Conservation (phyloP, 2,797 vertebrate genomes). For the Podargus strigoides region DNA sequence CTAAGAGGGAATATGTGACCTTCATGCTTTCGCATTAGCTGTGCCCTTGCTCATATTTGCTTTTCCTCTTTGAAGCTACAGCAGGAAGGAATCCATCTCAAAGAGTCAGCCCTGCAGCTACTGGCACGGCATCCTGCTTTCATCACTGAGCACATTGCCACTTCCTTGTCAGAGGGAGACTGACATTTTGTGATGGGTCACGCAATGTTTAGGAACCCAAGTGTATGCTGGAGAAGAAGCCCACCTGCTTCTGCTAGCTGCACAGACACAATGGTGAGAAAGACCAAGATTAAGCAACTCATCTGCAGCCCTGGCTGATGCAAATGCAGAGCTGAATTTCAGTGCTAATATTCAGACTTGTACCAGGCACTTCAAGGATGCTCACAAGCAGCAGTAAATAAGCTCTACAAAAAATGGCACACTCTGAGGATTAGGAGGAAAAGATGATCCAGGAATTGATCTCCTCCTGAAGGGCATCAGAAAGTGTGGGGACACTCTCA, state of each 20-base stretch:
- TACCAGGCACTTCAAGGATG: background rate
- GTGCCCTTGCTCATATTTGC: background rate
- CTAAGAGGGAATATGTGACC: constrained; percentile 5
- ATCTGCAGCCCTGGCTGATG: background rate
- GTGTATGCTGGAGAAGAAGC: background rate
- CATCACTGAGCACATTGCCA: background rate
- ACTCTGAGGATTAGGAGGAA: background rate
- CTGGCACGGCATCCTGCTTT: background rate
- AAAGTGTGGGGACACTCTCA: background rate
- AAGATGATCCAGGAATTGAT: background rate
- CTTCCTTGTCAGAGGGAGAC: background rate
- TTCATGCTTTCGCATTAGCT: constrained; percentile 18
- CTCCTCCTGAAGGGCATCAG: background rate
- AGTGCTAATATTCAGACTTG: background rate
- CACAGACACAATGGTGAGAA: background rate
- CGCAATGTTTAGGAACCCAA: background rate
- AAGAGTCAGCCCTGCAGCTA: constrained; percentile 32
- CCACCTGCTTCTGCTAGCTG: background rate
- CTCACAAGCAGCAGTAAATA: background rate
- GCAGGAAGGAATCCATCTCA: background rate
- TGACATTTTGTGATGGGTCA: background rate
- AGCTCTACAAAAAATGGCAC: background rate
- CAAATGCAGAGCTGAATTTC: background rate
- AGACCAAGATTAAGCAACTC: background rate
- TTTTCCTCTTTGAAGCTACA: background rate